Evolutionary conservation across 2,113 vertebrate species (phyloP), one percentile per base, ranked within the genome.

Genomic region (Cyprinodon variegatus): DNA sequence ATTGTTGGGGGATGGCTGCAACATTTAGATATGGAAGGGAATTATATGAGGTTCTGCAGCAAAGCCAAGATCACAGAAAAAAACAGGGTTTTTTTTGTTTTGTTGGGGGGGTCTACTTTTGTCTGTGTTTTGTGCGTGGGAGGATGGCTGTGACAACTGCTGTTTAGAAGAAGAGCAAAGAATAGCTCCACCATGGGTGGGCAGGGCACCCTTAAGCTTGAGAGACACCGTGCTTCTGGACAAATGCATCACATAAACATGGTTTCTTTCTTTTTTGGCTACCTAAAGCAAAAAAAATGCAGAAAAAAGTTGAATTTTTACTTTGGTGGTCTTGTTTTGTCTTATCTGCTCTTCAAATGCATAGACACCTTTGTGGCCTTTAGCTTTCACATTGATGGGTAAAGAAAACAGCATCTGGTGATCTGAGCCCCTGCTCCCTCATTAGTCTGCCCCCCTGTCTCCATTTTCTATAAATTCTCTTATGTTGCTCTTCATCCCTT

Each of bases 121-220:
- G 76, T 77, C 76, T 84, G 77, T 74, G 50, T 87, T 57, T 76
- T 38, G 63, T 64, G 72, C 74, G 90, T 92, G 86, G 92, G 92
- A 77, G 90, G 88, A 93, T 1, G 76, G 74, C 74, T 74, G 82
- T 89, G 90, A 89, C 92, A 93, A 91, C 78, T 77, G 82, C 70
- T 90, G 79, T 91, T 90, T 93, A 91, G 71, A 66, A 80, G 61
- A 39, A 13, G 59, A 90, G 86, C 83, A 91, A 83, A 91, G 79
- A 83, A 69, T 64, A 46, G 82, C 36, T 60, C 70, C 72, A 78
- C 82, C 72, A 70, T 41, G 65, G 74, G 68, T 78, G 61, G 77
- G 78, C 76, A 86, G 80, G 86, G 84, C 72, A 81, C 78, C 77
- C 77, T 82, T 2, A 70, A 77, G 81, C 57, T 74, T 61, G 65